Conservation (phyloP, 2,113 vertebrate species). For the Salvelinus sp. region DNA sequence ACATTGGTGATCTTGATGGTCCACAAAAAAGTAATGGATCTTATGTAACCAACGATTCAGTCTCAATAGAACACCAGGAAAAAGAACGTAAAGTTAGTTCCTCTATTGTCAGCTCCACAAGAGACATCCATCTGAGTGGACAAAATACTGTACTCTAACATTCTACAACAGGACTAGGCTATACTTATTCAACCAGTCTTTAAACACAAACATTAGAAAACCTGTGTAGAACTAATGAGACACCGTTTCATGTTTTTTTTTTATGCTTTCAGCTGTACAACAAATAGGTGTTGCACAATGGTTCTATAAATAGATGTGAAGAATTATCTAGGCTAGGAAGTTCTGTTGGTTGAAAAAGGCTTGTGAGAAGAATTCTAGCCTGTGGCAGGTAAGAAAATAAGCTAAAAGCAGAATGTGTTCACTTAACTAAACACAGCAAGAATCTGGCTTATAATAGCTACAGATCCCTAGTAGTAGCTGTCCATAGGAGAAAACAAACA, state of each 20-base stretch:
- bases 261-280: neutral
- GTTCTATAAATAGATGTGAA: conserved; percentile 3
- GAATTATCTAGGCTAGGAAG: neutral
- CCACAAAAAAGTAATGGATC: too few relatives aligned
- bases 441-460: neutral
- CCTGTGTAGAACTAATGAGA: neutral
- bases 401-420: neutral
- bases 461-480: neutral
- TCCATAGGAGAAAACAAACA: conserved; percentile 7
- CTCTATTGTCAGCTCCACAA: too few relatives aligned
- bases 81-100: neutral
- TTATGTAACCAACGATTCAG: neutral
- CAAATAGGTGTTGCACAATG: neutral
- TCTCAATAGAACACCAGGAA: neutral
- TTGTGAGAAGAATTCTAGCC: neutral
- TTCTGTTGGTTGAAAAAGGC: neutral
- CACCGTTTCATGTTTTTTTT: neutral
- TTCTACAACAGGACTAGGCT: neutral
- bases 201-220: neutral
- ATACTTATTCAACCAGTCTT: neutral
- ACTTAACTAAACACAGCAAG: neutral
- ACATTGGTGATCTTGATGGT: neutral
- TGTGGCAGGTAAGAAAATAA: neutral
- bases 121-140: neutral
- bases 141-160: neutral